Evolutionary conservation across 2,888 invertebrate genomes (phyloP).

Genomic region (Hydroisotoma schaefferi): DNA sequence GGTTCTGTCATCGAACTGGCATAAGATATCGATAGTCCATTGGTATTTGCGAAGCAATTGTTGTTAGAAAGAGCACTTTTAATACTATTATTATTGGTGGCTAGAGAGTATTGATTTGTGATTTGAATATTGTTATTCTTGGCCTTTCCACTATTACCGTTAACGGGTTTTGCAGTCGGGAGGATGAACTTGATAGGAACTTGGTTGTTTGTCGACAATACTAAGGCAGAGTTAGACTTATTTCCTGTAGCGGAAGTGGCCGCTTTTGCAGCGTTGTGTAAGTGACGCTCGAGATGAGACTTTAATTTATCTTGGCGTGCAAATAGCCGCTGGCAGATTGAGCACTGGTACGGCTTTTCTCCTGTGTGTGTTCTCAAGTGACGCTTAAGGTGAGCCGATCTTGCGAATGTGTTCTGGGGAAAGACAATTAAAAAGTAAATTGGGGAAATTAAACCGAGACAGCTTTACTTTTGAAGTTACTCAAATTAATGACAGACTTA

Average conservation of each 20-base stretch:
- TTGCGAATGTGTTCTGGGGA: slow-evolving; percentile 34
- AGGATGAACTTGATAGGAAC: slow-evolving; percentile 21
- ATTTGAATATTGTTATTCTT: not conserved
- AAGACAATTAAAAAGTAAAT: too few species aligned
- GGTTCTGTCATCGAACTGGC: not conserved
- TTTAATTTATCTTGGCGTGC: slow-evolving; percentile 42
- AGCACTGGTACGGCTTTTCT: slow-evolving; percentile 41
- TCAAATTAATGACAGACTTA: slow-evolving; percentile 12
- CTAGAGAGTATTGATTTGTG: not conserved
- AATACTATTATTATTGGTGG: not conserved
- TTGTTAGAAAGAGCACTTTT: not conserved
- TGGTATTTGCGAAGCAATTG: slow-evolving; percentile 1
- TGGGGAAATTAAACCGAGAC: too few species aligned
- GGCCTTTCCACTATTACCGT: not conserved
- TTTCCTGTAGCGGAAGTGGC: not conserved
- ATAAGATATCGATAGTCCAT: slow-evolving; percentile 7
- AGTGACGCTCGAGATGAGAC: slow-evolving; percentile 38
- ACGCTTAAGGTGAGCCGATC: slow-evolving; percentile 41
- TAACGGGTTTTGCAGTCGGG: slow-evolving; percentile 3
- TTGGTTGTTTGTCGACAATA: slow-evolving; percentile 15
- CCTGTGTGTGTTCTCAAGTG: slow-evolving; percentile 42
- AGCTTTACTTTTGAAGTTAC: not conserved
- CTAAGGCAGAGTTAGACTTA: slow-evolving; percentile 7
- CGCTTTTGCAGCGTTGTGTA: slow-evolving; percentile 17
- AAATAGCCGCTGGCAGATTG: slow-evolving; percentile 33